These are phyloP conservation scores for Aporophyla nigra DNA, from an alignment of 2,888 invertebrate genomes.

Conservation along the genomic window DNA sequence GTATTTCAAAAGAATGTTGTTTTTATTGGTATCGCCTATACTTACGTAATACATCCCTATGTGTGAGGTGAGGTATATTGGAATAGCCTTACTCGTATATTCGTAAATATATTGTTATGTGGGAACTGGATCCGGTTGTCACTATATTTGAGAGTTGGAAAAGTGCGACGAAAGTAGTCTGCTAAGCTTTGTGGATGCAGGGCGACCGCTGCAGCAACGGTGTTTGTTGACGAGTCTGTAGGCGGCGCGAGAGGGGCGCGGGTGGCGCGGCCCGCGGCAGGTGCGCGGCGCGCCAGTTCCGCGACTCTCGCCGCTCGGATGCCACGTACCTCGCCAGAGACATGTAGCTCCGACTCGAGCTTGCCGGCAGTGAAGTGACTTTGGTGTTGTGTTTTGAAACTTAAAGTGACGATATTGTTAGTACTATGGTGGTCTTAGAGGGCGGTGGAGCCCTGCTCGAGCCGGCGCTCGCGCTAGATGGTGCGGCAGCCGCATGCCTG, in stretches of 20 bases:
- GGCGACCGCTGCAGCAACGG: conserved; percentile 87
- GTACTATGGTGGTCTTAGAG: conserved; percentile 89
- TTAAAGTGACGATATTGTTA: conserved; percentile 74
- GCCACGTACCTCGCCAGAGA: conserved; percentile 81
- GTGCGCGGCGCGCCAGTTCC: conserved; percentile 86
- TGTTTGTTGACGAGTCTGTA: conserved; percentile 87
- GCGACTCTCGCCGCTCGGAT: conserved; percentile 85
- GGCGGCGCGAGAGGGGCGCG: conserved; percentile 81
- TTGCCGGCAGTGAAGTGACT: conserved; percentile 79
- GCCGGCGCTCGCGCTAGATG: conserved; percentile 93
- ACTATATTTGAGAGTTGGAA: conserved; percentile 74
- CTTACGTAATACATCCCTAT: background rate
- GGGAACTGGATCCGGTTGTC: conserved; percentile 62
- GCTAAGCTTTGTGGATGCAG: conserved; percentile 82
- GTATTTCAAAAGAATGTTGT: background rate
- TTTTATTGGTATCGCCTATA: conserved; percentile 18
- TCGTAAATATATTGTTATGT: conserved; percentile 29
- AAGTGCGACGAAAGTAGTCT: conserved; percentile 84
- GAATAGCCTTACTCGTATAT: background rate
- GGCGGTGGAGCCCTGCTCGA: conserved; percentile 88
- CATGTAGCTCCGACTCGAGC: conserved; percentile 83
- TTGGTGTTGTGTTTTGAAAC: conserved; percentile 77
- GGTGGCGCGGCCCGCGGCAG: conserved; percentile 79
- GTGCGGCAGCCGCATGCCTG: conserved; percentile 93
- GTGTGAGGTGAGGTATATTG: background rate